Percentiles rank a stretch among this genome's conserved stretches.
phyloP scores from a whole-genome alignment of 2,113 vertebrate genomes.

The Rhodinocichla rosea region DNA sequence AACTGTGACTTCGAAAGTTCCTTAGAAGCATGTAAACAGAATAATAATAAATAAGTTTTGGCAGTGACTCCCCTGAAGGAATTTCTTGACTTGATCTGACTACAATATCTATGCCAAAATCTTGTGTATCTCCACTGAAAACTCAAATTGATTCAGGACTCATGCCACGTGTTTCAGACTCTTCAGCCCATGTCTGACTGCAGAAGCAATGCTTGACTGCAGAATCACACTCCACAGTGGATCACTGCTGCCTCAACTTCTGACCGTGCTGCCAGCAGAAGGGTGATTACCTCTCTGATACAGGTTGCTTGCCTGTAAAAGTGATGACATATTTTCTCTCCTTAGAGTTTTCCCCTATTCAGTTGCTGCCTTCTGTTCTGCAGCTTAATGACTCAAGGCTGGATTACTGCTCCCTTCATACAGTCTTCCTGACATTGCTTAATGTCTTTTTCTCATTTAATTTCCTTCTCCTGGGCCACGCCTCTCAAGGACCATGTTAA shows the following conservation, averaged over 20 bases:
- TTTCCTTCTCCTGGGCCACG: background rate
- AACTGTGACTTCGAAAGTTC: background rate
- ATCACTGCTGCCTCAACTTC: background rate
- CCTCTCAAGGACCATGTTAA: background rate
- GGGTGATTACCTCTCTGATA: background rate
- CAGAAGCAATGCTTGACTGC: background rate
- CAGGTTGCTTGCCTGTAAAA: background rate
- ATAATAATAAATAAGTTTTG: background rate
- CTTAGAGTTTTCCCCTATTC: background rate
- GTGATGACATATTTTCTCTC: background rate
- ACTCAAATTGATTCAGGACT: background rate
- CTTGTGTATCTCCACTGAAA: background rate
- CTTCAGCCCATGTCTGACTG: background rate
- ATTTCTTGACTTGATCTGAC: background rate
- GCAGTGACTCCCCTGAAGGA: background rate
- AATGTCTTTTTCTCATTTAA: background rate
- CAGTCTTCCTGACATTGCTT: background rate
- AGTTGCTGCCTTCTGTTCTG: background rate
- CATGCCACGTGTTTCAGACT: fast-evolving
- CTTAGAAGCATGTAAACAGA: background rate
- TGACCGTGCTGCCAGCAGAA: background rate
- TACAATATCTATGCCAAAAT: background rate
- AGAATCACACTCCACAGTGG: background rate
- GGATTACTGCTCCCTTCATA: background rate
- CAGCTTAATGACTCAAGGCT: background rate